phyloP scores from a whole-genome alignment of 1,140 invertebrate species.

The Palaemon carinicauda region DNA sequence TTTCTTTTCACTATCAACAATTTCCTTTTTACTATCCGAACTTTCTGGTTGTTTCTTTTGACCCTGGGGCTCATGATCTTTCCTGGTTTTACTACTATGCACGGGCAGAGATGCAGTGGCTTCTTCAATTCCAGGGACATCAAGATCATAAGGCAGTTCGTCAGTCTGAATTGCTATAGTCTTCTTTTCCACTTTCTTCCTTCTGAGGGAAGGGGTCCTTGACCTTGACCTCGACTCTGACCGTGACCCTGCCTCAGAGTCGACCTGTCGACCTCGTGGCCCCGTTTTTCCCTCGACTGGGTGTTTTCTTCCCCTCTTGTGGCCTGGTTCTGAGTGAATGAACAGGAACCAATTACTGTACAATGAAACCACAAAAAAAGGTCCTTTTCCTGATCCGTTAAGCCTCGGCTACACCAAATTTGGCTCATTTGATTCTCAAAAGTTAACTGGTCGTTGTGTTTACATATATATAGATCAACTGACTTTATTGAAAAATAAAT shows the following conservation, averaged over 20 bases:
- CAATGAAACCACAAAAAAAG: neutral
- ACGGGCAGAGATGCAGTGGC: neutral
- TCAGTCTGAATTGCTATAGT: slow-evolving; percentile 36
- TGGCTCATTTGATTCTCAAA: too few relatives aligned
- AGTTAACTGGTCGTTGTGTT: too few relatives aligned
- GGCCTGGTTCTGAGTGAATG: slow-evolving; percentile 34
- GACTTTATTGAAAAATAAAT: too few relatives aligned
- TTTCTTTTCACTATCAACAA: neutral
- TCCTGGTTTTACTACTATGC: neutral
- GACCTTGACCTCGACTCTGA: slow-evolving; percentile 14
- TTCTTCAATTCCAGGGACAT: neutral
- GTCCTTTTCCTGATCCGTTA: too few relatives aligned
- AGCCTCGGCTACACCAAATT: too few relatives aligned
- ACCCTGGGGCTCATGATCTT: too few relatives aligned
- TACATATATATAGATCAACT: too few relatives aligned
- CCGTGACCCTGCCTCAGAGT: slow-evolving; percentile 37
- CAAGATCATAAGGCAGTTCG: neutral
- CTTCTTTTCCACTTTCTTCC: slow-evolving; percentile 38
- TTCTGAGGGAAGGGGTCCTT: slow-evolving; percentile 32
- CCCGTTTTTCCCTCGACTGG: slow-evolving; percentile 1
- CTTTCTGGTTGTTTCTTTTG: neutral
- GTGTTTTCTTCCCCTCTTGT: slow-evolving; percentile 27
- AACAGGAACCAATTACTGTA: slow-evolving; percentile 40
- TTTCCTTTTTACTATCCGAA: neutral
- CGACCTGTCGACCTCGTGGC: slow-evolving; percentile 40